Conservation (phyloP, 2,797 vertebrate genomes). For the Acropternis orthonyx region DNA sequence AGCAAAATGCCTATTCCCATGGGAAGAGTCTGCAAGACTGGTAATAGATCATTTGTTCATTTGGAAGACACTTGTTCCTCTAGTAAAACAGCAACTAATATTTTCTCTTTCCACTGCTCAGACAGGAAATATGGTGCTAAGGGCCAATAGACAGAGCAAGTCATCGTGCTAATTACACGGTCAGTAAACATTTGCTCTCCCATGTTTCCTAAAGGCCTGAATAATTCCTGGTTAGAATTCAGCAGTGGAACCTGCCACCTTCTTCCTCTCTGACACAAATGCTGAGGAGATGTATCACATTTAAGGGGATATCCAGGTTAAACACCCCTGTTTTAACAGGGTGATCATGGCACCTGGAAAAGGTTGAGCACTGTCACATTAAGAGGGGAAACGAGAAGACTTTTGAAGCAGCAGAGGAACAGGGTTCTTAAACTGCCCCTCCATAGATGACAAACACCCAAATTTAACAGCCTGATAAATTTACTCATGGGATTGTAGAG, state of each 20-base stretch:
- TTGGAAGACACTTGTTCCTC: conserved; percentile 86
- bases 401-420: not conserved
- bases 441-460: not conserved
- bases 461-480: not conserved
- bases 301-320: conserved; percentile 28
- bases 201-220: conserved; percentile 78
- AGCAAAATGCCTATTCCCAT: conserved; percentile 80
- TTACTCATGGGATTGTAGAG: not conserved
- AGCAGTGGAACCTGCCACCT: conserved; percentile 16
- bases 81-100: conserved; percentile 80
- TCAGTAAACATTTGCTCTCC: conserved; percentile 89
- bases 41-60: conserved; percentile 80
- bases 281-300: conserved; percentile 18
- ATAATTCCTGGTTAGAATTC: conserved; percentile 79
- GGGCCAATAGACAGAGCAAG: conserved; percentile 88
- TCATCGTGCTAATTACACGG: conserved; percentile 94
- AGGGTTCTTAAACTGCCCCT: not conserved
- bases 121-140: conserved; percentile 84
- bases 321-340: not conserved
- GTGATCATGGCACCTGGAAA: not conserved
- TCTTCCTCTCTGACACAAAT: conserved; percentile 40
- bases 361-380: not conserved
- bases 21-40: conserved; percentile 75
- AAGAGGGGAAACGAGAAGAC: not conserved
- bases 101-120: conserved; percentile 73